A percentile compares a stretch with the other conserved stretches of the same genome.
These are phyloP conservation scores for Cynaeus angustus DNA, from an alignment of 2,888 invertebrate genomes.

Conservation along the genomic window DNA sequence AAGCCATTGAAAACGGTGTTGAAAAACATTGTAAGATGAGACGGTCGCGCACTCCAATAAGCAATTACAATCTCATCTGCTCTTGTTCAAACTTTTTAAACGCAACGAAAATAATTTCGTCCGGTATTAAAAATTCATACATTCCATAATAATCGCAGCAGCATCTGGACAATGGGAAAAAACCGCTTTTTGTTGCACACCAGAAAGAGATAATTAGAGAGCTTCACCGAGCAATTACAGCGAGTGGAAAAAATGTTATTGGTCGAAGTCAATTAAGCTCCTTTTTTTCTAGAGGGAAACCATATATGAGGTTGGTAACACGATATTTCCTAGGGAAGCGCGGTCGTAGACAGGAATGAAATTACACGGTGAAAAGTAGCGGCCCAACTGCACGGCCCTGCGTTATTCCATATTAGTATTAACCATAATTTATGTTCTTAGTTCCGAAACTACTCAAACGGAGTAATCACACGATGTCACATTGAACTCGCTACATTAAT, in stretches of 20 bases:
- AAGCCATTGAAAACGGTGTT: neutral
- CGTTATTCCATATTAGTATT: constrained; percentile 5
- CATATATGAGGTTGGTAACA: constrained; percentile 28
- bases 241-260: constrained; percentile 8
- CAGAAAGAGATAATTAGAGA: neutral
- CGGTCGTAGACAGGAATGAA: constrained; percentile 8
- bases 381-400: no score
- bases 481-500: constrained; percentile 61
- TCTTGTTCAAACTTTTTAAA: constrained; percentile 20
- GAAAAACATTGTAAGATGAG: constrained; percentile 23
- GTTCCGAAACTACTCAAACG: constrained; percentile 53
- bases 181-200: neutral
- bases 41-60: constrained; percentile 24
- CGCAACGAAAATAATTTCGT: constrained; percentile 8
- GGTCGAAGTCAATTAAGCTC: constrained; percentile 31
- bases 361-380: neutral
- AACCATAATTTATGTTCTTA: constrained; percentile 37
- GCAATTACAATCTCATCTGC: constrained; percentile 27
- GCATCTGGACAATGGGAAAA: constrained; percentile 33
- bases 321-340: constrained; percentile 30
- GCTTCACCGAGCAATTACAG: neutral
- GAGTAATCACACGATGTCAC: constrained; percentile 66
- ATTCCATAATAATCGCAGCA: constrained; percentile 25
- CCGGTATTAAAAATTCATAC: constrained; percentile 31
- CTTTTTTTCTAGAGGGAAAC: constrained; percentile 28